phyloP scores from a whole-genome alignment of 2,888 invertebrate genomes.

The Arctia plantaginis region DNA sequence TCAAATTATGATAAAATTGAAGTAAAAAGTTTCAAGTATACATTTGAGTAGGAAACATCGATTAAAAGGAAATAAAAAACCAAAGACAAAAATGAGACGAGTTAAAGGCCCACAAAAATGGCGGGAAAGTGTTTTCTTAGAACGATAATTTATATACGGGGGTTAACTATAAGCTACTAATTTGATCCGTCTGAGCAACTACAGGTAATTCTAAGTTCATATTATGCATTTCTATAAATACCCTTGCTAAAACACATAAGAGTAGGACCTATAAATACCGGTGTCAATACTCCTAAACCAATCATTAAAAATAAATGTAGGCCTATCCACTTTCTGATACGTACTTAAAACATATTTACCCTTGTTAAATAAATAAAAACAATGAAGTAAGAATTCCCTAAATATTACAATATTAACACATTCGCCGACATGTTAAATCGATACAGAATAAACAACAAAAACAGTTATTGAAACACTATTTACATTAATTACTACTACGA shows the following conservation, averaged over 20 bases:
- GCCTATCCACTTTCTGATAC: not conserved
- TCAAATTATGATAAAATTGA: not conserved
- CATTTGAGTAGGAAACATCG: not conserved
- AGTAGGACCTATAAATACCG: not conserved
- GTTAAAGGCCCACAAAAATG: not conserved
- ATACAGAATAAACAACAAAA: constrained; percentile 38
- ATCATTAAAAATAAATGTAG: not conserved
- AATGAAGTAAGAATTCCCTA: not conserved
- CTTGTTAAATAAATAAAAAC: not conserved
- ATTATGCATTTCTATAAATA: not conserved
- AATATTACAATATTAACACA: constrained; percentile 15
- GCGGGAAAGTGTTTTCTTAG: not conserved
- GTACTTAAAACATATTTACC: not conserved
- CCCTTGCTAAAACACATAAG: not conserved
- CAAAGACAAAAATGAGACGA: not conserved
- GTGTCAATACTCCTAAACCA: not conserved
- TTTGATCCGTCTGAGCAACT: not conserved
- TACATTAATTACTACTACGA: constrained; percentile 62
- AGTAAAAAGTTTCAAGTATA: not conserved
- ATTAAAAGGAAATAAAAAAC: not conserved
- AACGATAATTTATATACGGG: not conserved
- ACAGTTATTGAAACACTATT: constrained; percentile 56
- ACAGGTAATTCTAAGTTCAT: not conserved
- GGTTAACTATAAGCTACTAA: not conserved
- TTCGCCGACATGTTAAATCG: constrained; percentile 21